Conservation (phyloP, 2,113 vertebrate species). For the Spea multiplicata region DNA sequence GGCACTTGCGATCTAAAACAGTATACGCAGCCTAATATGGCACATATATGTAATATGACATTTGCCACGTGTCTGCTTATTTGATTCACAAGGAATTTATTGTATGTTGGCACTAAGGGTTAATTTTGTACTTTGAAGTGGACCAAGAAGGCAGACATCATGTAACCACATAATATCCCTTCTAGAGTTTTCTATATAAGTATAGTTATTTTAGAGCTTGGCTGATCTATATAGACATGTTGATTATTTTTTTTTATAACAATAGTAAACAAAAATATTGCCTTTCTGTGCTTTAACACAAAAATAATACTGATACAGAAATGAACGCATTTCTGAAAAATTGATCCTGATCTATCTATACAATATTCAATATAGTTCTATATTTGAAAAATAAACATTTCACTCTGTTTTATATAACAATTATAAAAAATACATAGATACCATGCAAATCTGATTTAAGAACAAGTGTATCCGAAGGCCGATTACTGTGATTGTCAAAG, state of each 20-base stretch:
- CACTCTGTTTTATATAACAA: conserved; percentile 60
- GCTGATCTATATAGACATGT: too few species aligned
- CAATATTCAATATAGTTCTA: conserved; percentile 63
- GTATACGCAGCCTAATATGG: too few species aligned
- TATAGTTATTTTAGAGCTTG: too few species aligned
- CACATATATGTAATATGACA: too few species aligned
- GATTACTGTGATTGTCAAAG: conserved; percentile 14
- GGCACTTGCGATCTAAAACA: too few species aligned
- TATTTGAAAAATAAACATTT: conserved; percentile 63
- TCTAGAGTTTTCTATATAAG: too few species aligned
- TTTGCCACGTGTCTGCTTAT: too few species aligned
- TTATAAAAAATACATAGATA: conserved; percentile 50
- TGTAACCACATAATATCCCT: too few species aligned
- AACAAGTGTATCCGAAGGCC: not conserved
- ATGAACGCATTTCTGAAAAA: conserved; percentile 24
- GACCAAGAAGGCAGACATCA: too few species aligned
- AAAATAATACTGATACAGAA: conserved; percentile 18
- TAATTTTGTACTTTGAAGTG: too few species aligned
- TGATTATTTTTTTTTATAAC: not conserved
- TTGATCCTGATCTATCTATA: conserved; percentile 51
- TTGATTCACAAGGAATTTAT: too few species aligned
- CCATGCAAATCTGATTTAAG: conserved; percentile 44
- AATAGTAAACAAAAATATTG: not conserved
- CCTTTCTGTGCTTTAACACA: conserved; percentile 8
- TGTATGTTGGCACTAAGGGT: too few species aligned